A percentile compares a stretch with the other conserved stretches of the same genome.
Evolutionary conservation across 2,888 invertebrate genomes (phyloP).

Genomic region (Oscheius sp.): DNA sequence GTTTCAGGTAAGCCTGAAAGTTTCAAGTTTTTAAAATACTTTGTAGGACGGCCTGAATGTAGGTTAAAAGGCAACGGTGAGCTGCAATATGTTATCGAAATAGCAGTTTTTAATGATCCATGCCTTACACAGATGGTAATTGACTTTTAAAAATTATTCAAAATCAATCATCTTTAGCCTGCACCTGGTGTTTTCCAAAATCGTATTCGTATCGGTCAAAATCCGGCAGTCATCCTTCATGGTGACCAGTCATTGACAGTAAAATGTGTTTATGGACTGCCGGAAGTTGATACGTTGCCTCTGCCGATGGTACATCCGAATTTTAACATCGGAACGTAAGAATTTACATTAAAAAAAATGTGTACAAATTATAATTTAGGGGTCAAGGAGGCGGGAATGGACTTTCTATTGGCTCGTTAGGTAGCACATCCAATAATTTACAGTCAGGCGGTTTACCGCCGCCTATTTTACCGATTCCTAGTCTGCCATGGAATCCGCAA

Average conservation of each 20-base stretch:
- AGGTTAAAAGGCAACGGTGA: constrained; percentile 68
- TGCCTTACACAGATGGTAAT: constrained; percentile 65
- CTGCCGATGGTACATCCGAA: constrained; percentile 60
- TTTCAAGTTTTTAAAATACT: too few relatives aligned
- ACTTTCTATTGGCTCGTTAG: too few relatives aligned
- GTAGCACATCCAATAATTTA: too few relatives aligned
- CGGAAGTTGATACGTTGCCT: constrained; percentile 60
- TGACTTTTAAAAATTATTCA: background rate
- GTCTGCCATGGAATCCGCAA: constrained; percentile 24
- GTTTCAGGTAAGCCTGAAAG: constrained; percentile 60
- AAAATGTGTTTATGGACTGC: constrained; percentile 61
- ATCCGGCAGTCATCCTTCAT: constrained; percentile 67
- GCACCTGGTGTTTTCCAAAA: constrained; percentile 68
- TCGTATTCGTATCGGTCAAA: constrained; percentile 66
- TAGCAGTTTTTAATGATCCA: constrained; percentile 68
- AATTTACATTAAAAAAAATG: background rate
- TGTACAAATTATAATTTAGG: background rate
- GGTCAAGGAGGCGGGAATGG: background rate
- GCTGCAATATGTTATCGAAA: constrained; percentile 66
- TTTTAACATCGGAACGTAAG: constrained; percentile 61
- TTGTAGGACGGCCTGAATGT: constrained; percentile 59
- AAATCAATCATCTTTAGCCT: constrained; percentile 43
- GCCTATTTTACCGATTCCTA: constrained; percentile 12
- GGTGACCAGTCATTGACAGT: constrained; percentile 58
- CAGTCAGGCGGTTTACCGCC: constrained; percentile 3